Percentiles rank a stretch among this genome's conserved stretches.
phyloP scores from a whole-genome alignment of 2,888 invertebrate genomes.

The Lithophane socia region DNA sequence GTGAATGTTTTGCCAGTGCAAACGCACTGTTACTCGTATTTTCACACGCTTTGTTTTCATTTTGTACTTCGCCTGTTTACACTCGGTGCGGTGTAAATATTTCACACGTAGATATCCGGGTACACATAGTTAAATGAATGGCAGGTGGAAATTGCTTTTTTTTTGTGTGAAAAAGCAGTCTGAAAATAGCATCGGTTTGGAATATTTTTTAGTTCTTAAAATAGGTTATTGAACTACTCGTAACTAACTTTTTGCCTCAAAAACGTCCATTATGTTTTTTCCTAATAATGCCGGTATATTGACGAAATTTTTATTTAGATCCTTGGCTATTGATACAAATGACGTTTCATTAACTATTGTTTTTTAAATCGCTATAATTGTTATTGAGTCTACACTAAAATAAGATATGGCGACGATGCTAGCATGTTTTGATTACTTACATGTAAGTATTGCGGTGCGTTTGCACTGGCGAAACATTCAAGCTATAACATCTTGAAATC shows the following conservation, averaged over 20 bases:
- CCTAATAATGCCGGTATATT: not conserved
- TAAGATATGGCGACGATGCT: not conserved
- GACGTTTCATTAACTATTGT: not conserved
- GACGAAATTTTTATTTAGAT: not conserved
- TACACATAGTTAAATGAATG: not conserved
- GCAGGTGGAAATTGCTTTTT: not conserved
- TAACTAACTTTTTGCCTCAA: not conserved
- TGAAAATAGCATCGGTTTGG: not conserved
- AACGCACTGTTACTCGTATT: too few relatives aligned
- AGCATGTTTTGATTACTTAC: not conserved
- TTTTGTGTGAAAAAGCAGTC: not conserved
- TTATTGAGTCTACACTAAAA: not conserved
- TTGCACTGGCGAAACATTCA: too few relatives aligned
- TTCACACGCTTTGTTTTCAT: not conserved
- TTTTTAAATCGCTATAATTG: not conserved
- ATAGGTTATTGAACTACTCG: constrained; percentile 11
- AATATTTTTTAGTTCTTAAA: not conserved
- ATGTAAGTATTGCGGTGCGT: not conserved
- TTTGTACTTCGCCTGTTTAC: not conserved
- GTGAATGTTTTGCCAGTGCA: too few relatives aligned
- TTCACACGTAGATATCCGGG: not conserved
- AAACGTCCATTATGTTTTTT: not conserved
- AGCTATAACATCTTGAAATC: too few relatives aligned
- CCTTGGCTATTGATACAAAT: not conserved
- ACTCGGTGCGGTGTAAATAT: not conserved